Evolutionary conservation across 1,140 invertebrate genomes (phyloP).

Genomic region (Drosophila sucinea): DNA sequence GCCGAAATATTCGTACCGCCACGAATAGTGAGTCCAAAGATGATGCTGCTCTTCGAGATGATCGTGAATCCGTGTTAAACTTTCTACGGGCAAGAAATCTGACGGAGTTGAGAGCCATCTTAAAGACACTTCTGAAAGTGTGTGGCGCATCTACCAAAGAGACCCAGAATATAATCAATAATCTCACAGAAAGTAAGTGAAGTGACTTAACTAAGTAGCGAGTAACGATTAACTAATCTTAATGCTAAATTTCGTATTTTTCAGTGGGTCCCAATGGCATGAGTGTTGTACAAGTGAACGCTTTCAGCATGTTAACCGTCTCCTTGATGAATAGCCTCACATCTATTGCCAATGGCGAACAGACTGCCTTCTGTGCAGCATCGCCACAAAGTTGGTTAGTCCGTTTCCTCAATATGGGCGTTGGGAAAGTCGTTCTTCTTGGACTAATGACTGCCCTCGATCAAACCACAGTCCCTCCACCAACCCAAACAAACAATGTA

Average conservation of each 20-base stretch:
- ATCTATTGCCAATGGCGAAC: slow-evolving; percentile 47
- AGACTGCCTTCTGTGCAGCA: slow-evolving; percentile 57
- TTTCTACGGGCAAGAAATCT: slow-evolving; percentile 53
- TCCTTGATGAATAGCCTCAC: slow-evolving; percentile 55
- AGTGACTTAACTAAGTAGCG: background rate
- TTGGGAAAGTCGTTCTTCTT: slow-evolving; percentile 52
- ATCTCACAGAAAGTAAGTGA: slow-evolving; percentile 64
- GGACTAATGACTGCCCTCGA: slow-evolving; percentile 59
- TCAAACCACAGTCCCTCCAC: slow-evolving; percentile 24
- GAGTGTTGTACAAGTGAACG: slow-evolving; percentile 51
- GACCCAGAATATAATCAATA: slow-evolving; percentile 52
- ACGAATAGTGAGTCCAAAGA: background rate
- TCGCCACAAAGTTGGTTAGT: slow-evolving; percentile 57
- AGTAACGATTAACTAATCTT: background rate
- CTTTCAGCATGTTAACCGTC: slow-evolving; percentile 56
- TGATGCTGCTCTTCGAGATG: slow-evolving; percentile 20
- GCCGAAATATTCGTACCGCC: slow-evolving; percentile 44
- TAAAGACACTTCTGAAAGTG: slow-evolving; percentile 47
- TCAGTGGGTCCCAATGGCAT: slow-evolving; percentile 57
- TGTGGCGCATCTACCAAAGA: slow-evolving; percentile 53
- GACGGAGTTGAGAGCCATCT: slow-evolving; percentile 42
- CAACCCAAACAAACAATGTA: slow-evolving; percentile 11
- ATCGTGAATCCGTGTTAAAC: slow-evolving; percentile 48
- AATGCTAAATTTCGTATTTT: background rate
- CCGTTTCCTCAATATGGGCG: slow-evolving; percentile 60